Evolutionary conservation across 2,113 vertebrate species (phyloP).

Genomic region (Gasterosteus aculeatus): DNA sequence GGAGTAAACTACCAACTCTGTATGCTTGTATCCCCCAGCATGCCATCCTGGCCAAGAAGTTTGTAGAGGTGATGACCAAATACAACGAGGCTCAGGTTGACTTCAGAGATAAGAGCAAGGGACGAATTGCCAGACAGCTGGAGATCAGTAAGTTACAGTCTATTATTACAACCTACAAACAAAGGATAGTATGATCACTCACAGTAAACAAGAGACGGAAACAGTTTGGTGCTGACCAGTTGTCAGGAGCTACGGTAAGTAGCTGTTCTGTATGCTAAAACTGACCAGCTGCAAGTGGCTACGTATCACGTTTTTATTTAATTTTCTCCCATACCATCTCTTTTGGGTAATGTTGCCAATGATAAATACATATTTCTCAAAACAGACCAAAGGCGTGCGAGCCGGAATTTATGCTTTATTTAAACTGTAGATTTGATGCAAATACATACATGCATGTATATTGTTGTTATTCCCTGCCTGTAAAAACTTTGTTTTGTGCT

Average conservation of each 20-base stretch:
- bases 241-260: background rate
- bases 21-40: slow-evolving; percentile 74
- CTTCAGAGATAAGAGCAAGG: slow-evolving; percentile 94
- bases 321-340: background rate
- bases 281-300: background rate
- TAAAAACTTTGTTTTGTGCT: background rate
- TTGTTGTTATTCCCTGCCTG: background rate
- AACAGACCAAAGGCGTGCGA: background rate
- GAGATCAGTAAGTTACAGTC: slow-evolving; percentile 88
- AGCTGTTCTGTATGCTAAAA: background rate
- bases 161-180: background rate
- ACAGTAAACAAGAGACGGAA: background rate
- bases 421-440: background rate
- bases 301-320: background rate
- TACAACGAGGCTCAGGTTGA: slow-evolving; percentile 93
- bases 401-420: background rate
- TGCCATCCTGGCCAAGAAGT: slow-evolving; percentile 90
- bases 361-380: background rate
- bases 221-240: background rate
- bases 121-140: slow-evolving; percentile 91
- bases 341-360: background rate
- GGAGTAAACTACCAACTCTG: background rate
- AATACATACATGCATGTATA: background rate
- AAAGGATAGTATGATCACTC: background rate
- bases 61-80: slow-evolving; percentile 95